Conservation (phyloP, 2,888 invertebrate genomes). For the Hydrotaea cyrtoneurina region DNA sequence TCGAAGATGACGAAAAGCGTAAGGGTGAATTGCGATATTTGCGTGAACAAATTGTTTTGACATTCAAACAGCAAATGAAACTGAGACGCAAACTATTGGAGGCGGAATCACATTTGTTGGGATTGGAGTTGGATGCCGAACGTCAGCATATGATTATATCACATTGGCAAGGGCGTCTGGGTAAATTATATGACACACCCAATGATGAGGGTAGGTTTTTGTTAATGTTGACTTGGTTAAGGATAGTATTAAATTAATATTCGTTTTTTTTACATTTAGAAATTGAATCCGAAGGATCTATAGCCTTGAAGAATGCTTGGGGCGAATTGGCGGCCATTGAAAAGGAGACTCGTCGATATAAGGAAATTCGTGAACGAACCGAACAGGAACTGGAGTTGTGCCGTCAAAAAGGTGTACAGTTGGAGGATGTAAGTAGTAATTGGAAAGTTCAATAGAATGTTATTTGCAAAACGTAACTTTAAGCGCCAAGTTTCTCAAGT, state of each 20-base stretch:
- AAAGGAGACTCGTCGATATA: slow-evolving; percentile 91
- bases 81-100: slow-evolving; percentile 93
- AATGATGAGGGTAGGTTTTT: slow-evolving; percentile 76
- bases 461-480: too few species aligned
- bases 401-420: slow-evolving; percentile 87
- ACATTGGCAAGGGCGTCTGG: slow-evolving; percentile 93
- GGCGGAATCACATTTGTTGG: slow-evolving; percentile 93
- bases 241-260: not conserved
- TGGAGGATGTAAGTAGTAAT: slow-evolving; percentile 88
- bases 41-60: slow-evolving; percentile 92
- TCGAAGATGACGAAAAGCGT: slow-evolving; percentile 81
- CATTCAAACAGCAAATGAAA: slow-evolving; percentile 96
- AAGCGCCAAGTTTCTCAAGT: too few species aligned
- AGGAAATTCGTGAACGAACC: slow-evolving; percentile 87
- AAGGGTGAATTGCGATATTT: slow-evolving; percentile 84
- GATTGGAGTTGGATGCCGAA: slow-evolving; percentile 93
- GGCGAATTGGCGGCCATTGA: slow-evolving; percentile 91
- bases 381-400: slow-evolving; percentile 91
- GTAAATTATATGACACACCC: slow-evolving; percentile 82
- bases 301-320: slow-evolving; percentile 89
- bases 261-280: slow-evolving; percentile 71
- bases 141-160: slow-evolving; percentile 91
- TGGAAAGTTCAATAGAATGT: too few species aligned
- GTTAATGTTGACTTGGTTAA: not conserved
- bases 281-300: slow-evolving; percentile 79